Percentiles rank a stretch among this genome's conserved stretches.
phyloP scores from a whole-genome alignment of 2,113 vertebrate genomes.

The Dicrurus megarhynchus region DNA sequence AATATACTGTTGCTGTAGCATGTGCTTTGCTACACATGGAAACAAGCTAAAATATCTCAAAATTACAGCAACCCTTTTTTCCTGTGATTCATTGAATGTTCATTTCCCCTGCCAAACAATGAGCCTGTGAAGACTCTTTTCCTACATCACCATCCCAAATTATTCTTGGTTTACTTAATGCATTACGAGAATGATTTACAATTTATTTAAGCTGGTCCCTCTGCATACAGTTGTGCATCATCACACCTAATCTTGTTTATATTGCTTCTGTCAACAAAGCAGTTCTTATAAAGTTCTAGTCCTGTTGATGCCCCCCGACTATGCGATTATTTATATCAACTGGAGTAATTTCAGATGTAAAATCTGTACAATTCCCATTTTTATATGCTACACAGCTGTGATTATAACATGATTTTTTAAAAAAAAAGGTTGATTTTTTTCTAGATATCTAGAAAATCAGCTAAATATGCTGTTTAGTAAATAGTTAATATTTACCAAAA shows the following conservation, averaged over 20 bases:
- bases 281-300: not conserved
- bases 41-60: not conserved
- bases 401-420: not conserved
- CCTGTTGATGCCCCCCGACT: not conserved
- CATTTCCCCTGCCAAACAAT: not conserved
- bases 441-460: not conserved
- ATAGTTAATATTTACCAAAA: not conserved
- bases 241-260: conserved; percentile 13
- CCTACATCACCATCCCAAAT: not conserved
- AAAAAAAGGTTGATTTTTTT: not conserved
- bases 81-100: not conserved
- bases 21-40: not conserved
- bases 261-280: not conserved
- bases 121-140: not conserved
- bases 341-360: not conserved
- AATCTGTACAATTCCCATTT: not conserved
- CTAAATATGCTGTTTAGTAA: not conserved
- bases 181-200: not conserved
- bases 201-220: not conserved
- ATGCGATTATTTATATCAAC: not conserved
- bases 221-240: not conserved
- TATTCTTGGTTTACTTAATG: not conserved
- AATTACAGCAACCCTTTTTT: not conserved
- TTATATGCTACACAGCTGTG: not conserved
- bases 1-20: not conserved